Base-by-base conservation (phyloP, 2,888 invertebrate genomes). In the Cecidostiba fungosa region DNA sequence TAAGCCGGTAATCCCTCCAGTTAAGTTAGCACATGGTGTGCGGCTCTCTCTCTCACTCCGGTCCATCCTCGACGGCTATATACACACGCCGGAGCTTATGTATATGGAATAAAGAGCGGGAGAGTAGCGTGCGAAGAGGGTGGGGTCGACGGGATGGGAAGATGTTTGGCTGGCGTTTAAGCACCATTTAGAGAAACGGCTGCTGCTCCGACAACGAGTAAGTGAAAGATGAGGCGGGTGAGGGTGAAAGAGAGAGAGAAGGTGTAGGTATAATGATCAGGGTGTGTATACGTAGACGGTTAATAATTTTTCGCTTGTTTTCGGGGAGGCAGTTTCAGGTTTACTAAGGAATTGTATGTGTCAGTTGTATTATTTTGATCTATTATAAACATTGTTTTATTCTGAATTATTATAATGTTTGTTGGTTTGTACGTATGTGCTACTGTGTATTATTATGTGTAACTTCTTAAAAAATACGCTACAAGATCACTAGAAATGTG, bases 11-110 rank as follows among this genome's bases (percentile, higher is more conserved):
- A 93, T 92, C 92, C 91, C 91, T 91, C 90, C 91, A 89, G 92
- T 91, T 92, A 92, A 92, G 92, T 92, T 92, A 92, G 92, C 92
- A 93, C 92, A 92, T 93, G 92, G 92, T 92, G 89, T 88, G 89
- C 89, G 79, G 85, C 62, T 84, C 88, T 72, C 50, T 54, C 62
- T 39, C 39, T 39, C 39, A 8, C 39, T 19, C 36, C 43, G 78
- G 26, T 54, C 84, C 59, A 32, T 14, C 82, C 19, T 39, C 54
- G 0, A 23, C 26, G 50, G 6, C 1, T 29, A 47, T 47, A 74
- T 23, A 74, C 16, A 74, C 16, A 26, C 19, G 26, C 19, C 6
- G 10, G 39, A 72, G 80, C 70, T 84, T 80, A 80, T 70, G 77
- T 47, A 43, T 69, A 85, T 81, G 59, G 54, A 29, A 80, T 19